phyloP scores from a whole-genome alignment of 2,888 invertebrate species.

The Dendrolimus pini region DNA sequence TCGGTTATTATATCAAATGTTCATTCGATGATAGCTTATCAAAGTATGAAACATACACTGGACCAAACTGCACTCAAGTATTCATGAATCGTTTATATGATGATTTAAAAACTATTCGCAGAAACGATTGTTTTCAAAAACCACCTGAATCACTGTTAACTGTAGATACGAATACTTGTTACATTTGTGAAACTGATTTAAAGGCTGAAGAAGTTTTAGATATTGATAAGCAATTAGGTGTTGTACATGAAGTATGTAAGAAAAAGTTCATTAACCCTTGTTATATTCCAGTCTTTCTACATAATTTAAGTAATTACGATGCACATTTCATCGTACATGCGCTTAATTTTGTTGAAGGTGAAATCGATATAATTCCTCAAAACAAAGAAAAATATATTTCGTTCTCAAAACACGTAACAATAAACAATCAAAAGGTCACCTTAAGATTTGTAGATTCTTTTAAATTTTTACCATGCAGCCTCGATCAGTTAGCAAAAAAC shows the following conservation, averaged over 20 bases:
- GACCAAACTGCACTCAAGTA: constrained; percentile 17
- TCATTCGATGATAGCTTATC: constrained; percentile 15
- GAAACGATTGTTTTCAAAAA: constrained; percentile 5
- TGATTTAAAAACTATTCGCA: constrained; percentile 13
- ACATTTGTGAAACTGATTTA: constrained; percentile 13
- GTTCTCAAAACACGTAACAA: constrained; percentile 19
- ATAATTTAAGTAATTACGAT: constrained; percentile 22
- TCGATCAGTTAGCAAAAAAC: constrained; percentile 10
- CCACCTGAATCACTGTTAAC: constrained; percentile 1
- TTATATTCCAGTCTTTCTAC: constrained; percentile 16
- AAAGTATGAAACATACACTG: constrained; percentile 16
- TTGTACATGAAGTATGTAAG: constrained; percentile 19
- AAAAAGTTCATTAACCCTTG: constrained; percentile 14
- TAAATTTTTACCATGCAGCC: constrained; percentile 12
- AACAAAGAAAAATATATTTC: constrained; percentile 30
- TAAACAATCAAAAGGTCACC: constrained; percentile 8
- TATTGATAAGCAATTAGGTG: constrained; percentile 19
- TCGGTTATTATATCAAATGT: constrained; percentile 26
- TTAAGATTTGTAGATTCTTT: constrained; percentile 14
- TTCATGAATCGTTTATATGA: constrained; percentile 18
- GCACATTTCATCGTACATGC: constrained; percentile 25
- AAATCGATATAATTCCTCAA: constrained; percentile 14
- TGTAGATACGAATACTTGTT: constrained; percentile 4
- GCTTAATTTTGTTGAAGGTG: constrained; percentile 15
- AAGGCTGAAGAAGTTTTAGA: constrained; percentile 10